Evolutionary conservation across 2,797 vertebrate genomes (phyloP).

Genomic region (Sebastes vulpes): DNA sequence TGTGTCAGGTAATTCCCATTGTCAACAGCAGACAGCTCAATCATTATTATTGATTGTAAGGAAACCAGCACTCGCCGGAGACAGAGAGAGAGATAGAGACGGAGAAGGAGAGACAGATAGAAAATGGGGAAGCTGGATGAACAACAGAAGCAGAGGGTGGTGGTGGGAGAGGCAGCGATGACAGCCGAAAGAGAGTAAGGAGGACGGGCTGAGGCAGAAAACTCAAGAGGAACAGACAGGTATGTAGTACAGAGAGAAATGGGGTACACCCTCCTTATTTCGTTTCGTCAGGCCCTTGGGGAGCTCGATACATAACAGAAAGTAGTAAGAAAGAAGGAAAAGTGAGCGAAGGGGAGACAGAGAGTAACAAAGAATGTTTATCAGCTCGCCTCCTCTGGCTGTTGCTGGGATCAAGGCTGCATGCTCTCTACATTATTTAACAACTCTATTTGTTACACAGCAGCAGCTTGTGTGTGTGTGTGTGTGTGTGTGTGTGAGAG

Average conservation of each 20-base stretch:
- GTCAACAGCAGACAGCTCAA: slow-evolving; percentile 60
- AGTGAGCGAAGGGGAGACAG: slow-evolving; percentile 9
- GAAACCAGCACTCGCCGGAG: slow-evolving; percentile 20
- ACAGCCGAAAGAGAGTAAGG: not conserved
- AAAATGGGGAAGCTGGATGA: not conserved
- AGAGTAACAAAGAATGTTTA: slow-evolving; percentile 53
- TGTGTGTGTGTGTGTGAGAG: not conserved
- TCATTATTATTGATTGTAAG: slow-evolving; percentile 64
- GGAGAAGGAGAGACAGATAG: slow-evolving; percentile 9
- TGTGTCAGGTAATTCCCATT: slow-evolving; percentile 52
- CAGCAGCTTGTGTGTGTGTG: slow-evolving; percentile 27
- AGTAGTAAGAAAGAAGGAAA: slow-evolving; percentile 21
- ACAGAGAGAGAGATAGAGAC: slow-evolving; percentile 11
- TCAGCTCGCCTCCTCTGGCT: slow-evolving; percentile 49
- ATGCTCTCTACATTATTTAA: slow-evolving; percentile 65
- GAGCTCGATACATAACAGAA: slow-evolving; percentile 36
- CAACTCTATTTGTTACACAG: slow-evolving; percentile 56
- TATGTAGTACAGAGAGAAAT: slow-evolving; percentile 7
- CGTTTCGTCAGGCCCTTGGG: slow-evolving; percentile 36
- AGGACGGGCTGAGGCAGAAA: not conserved
- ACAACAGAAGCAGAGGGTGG: slow-evolving; percentile 8
- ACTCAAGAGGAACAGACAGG: slow-evolving; percentile 20
- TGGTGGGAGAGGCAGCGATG: not conserved
- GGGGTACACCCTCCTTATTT: slow-evolving; percentile 35
- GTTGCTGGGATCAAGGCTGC: slow-evolving; percentile 55